phyloP scores from a whole-genome alignment of 2,113 vertebrate species.

The Etheostoma spectabile region DNA sequence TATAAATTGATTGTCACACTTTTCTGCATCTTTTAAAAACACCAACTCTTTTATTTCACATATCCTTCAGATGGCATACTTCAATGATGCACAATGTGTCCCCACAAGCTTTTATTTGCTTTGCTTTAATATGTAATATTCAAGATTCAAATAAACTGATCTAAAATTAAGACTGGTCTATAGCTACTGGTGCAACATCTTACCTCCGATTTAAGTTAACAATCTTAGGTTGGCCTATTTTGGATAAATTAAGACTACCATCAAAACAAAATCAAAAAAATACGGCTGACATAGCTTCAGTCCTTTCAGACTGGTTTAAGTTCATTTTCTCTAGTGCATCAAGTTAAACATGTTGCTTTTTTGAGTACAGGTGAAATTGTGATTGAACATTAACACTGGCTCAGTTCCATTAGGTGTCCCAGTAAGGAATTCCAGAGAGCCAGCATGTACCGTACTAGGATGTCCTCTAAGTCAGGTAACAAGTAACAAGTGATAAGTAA shows the following conservation, averaged over 20 bases:
- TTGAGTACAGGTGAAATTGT: no score
- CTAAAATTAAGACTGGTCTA: not conserved
- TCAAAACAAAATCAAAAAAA: not conserved
- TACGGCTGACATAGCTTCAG: not conserved
- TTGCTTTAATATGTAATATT: slow-evolving; percentile 1
- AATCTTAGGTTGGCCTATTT: not conserved
- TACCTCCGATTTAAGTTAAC: not conserved
- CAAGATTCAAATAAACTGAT: not conserved
- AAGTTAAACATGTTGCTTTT: no score
- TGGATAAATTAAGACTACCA: not conserved
- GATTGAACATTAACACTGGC: no score
- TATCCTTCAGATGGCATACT: slow-evolving; percentile 2
- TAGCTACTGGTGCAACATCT: not conserved
- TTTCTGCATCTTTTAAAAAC: slow-evolving; percentile 32
- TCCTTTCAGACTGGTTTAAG: not conserved
- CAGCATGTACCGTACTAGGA: no score
- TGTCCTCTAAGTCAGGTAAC: no score
- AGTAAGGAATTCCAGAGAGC: no score
- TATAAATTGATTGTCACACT: slow-evolving; percentile 38
- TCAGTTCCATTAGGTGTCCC: no score
- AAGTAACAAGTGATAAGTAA: no score
- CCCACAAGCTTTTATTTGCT: not conserved
- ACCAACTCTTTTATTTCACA: not conserved
- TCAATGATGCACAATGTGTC: not conserved
- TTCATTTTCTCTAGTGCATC: not conserved